Percentiles rank a stretch among this genome's conserved stretches.
Conservation (phyloP, 2,113 vertebrate species). For the Solenodon paradoxus region DNA sequence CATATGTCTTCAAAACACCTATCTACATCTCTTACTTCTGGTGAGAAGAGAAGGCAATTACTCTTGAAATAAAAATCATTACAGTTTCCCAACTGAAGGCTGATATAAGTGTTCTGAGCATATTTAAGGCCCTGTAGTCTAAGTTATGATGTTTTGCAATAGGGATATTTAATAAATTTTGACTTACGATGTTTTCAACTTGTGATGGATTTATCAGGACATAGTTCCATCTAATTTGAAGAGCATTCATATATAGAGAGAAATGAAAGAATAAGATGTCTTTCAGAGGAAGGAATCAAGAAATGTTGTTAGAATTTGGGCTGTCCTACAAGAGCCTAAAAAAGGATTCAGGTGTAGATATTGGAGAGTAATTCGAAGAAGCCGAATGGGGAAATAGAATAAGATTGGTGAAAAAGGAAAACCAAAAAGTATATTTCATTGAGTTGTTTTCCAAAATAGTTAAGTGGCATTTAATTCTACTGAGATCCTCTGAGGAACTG, state of each 20-base stretch:
- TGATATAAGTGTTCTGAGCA: no score
- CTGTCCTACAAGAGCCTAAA: background rate
- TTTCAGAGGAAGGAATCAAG: background rate
- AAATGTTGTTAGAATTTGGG: background rate
- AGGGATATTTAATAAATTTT: no score
- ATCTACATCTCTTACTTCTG: no score
- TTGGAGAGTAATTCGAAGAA: background rate
- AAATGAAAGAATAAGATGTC: background rate
- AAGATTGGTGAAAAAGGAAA: background rate
- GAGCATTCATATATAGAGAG: background rate
- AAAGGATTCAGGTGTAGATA: background rate
- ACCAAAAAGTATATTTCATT: background rate
- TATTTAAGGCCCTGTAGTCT: no score
- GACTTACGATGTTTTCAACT: no score
- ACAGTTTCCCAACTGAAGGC: no score
- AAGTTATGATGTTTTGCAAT: no score
- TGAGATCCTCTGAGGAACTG: background rate
- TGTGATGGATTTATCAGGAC: no score
- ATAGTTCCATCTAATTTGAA: no score
- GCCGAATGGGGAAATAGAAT: background rate
- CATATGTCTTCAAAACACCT: no score
- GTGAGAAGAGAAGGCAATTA: no score
- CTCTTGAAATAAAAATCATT: no score
- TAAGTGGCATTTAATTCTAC: background rate
- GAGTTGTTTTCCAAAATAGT: background rate